A percentile compares a stretch with the other conserved stretches of the same genome.
Conservation (phyloP, 2,113 vertebrate species). For the Malurus alboscapulatus region DNA sequence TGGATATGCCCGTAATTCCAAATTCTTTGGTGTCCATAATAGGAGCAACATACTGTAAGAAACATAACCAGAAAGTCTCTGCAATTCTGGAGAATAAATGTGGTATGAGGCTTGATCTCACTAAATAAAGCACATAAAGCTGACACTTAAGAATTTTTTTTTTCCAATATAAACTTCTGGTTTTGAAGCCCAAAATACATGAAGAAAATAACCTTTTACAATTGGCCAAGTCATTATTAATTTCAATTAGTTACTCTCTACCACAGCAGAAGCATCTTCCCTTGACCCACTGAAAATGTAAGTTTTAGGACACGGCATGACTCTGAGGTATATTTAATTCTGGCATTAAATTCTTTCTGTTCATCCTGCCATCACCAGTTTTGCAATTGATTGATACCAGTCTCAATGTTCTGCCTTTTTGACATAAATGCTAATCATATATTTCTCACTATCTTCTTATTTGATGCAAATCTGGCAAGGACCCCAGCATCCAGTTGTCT, state of each 20-base stretch:
- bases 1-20: neutral
- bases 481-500: neutral
- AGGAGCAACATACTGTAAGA: neutral
- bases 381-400: neutral
- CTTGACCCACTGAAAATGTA: neutral
- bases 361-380: neutral
- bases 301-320: neutral
- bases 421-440: constrained; percentile 6
- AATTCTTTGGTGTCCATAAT: neutral
- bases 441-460: neutral
- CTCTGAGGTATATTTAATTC: neutral
- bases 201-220: neutral
- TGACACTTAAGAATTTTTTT: neutral
- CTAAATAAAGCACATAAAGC: neutral
- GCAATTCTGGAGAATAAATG: neutral
- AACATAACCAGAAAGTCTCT: neutral
- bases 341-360: neutral
- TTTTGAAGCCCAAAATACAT: neutral
- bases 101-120: neutral
- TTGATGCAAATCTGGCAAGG: neutral
- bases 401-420: neutral
- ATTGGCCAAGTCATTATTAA: neutral
- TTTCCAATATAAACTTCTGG: neutral
- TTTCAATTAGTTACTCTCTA: neutral
- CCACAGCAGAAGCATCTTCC: neutral